Evolutionary conservation across 1,140 invertebrate genomes (phyloP), one percentile per base, ranked within the genome.

Genomic region (Zaprionus ghesquierei): DNA sequence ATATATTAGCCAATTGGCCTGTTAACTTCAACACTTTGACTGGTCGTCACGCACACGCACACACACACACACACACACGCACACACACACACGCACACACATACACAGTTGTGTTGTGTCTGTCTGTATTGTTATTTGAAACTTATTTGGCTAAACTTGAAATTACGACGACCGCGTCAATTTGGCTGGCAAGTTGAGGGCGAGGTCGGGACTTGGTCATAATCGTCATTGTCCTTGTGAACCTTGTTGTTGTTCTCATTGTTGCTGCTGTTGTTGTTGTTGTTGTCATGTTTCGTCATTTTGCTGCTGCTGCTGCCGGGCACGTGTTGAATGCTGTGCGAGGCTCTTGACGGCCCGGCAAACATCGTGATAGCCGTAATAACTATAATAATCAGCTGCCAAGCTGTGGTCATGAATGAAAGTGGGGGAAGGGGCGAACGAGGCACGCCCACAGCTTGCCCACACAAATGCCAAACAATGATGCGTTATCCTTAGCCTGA

Each of bases 1-100:
- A 81, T 81, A 72, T 64, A 82, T 82, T 71, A 69, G 66, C 66
- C 71, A 68, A 82, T 75, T 68, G 78, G 62, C 64, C 77, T 38
- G 59, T 71, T 81, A 59, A 71, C 38, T 69, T 62, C 61, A 75
- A 81, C 79, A 81, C 78, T 81, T 81, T 77, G 79, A 71, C 75
- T 69, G 35, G 4, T n/a, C 35, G 35, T 38, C 35, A 60, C 49
- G 64, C 27, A 62, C 44, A 51, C 44, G 60, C 63, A 61, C 49
- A 54, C 25, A 27, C 23, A 13, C 15, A 53, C n/a, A 51, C 41
- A 64, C 27, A 62, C 50, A 51, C 44, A 60, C 63, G 56, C 27
- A 59, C 20, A 44, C 10, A 12, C 9, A 51, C 10, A 60, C 41
- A 69, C 18, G 53, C 50, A 51, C 25, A 63, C 62, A 59, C 46